A percentile compares a stretch with the other conserved stretches of the same genome.
phyloP scores from a whole-genome alignment of 1,140 invertebrate genomes.

The Eumaeus atala region DNA sequence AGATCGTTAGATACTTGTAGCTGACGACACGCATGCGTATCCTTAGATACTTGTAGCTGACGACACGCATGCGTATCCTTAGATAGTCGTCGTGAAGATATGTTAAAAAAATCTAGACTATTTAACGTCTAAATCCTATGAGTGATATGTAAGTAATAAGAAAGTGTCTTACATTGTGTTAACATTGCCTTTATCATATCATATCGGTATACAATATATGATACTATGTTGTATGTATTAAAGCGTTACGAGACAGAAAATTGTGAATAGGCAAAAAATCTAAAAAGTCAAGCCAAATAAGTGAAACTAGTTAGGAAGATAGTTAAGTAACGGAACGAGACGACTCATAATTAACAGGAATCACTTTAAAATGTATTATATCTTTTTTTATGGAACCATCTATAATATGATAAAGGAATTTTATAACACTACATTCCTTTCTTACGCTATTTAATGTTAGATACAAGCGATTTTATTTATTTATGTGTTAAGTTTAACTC shows the following conservation, averaged over 20 bases:
- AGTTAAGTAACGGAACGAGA: neutral
- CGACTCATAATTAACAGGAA: too few relatives aligned
- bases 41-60: conserved; percentile 7
- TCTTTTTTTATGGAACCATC: neutral
- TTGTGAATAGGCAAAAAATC: too few relatives aligned
- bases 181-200: conserved; percentile 13
- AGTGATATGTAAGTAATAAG: conserved; percentile 31
- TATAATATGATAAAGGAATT: conserved; percentile 29
- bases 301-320: neutral
- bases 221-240: too few relatives aligned
- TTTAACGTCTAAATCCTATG: conserved; percentile 28
- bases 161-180: conserved; percentile 24
- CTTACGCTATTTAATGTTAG: conserved; percentile 37
- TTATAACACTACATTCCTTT: conserved; percentile 42
- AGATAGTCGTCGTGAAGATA: conserved; percentile 22
- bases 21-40: conserved; percentile 7
- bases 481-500: conserved; percentile 31
- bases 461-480: conserved; percentile 36
- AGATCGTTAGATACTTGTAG: conserved; percentile 5
- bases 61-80: conserved; percentile 10
- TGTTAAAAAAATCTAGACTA: conserved; percentile 30
- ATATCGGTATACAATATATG: neutral
- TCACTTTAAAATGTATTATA: too few relatives aligned
- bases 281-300: too few relatives aligned
- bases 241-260: too few relatives aligned